Evolutionary conservation across 2,888 invertebrate species (phyloP).

Genomic region (Pseudococcus jackbeardsleyi): DNA sequence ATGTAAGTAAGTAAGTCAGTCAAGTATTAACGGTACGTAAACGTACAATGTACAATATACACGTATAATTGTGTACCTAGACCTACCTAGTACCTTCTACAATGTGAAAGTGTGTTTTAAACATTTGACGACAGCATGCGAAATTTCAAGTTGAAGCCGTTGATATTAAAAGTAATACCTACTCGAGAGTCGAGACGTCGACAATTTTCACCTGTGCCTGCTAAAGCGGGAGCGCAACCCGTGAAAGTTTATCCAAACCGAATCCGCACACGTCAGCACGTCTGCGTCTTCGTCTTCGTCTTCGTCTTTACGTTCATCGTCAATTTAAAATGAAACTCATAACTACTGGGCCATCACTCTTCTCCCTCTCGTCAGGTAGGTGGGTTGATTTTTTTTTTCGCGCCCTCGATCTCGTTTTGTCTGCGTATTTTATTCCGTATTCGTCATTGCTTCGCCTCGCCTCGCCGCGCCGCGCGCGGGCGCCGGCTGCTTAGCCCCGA

Average conservation of each 20-base stretch:
- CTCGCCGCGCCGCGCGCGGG: too few species aligned
- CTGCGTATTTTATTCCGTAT: background rate
- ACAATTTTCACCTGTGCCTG: background rate
- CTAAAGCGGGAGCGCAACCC: background rate
- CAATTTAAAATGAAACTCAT: slow-evolving; percentile 25
- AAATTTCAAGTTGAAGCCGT: background rate
- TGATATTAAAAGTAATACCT: too few species aligned
- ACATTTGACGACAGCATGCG: background rate
- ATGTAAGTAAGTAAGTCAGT: too few species aligned
- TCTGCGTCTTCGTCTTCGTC: background rate
- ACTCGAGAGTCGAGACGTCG: too few species aligned
- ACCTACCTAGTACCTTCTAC: too few species aligned
- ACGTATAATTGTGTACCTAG: too few species aligned
- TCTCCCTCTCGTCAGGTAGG: background rate
- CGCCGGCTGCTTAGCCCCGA: background rate
- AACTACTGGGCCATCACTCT: background rate
- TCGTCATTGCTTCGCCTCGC: background rate
- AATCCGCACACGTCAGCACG: background rate
- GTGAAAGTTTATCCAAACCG: background rate
- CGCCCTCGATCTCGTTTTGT: background rate
- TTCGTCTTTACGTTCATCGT: slow-evolving; percentile 9
- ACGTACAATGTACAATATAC: too few species aligned
- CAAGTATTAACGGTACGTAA: too few species aligned
- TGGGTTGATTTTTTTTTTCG: too few species aligned
- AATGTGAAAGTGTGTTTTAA: too few species aligned